Conservation (phyloP, 23 tunicate genomes). For the Botrylloides violaceus region DNA sequence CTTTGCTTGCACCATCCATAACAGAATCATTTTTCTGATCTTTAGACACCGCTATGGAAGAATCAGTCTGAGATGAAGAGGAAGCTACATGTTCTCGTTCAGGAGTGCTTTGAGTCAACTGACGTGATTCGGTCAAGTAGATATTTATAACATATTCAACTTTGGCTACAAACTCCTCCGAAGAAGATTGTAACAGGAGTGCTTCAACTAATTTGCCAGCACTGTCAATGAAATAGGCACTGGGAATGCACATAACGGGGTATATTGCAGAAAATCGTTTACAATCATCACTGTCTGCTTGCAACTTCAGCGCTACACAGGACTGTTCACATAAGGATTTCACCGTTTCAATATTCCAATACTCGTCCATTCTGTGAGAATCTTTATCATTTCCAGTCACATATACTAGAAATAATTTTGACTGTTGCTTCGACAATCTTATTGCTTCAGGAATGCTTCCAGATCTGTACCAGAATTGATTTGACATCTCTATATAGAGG, state of each 20-base stretch:
- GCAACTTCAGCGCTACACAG: not conserved
- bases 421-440: not conserved
- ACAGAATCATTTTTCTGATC: not conserved
- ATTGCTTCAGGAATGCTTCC: not conserved
- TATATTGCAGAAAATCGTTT: slow-evolving; percentile 1
- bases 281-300: not conserved
- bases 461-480: not conserved
- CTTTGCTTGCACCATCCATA: not conserved
- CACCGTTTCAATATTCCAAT: not conserved
- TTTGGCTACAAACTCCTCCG: slow-evolving; percentile 27
- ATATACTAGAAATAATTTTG: not conserved
- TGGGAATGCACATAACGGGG: slow-evolving; percentile 49
- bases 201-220: slow-evolving; percentile 47
- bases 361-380: not conserved
- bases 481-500: no score
- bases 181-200: slow-evolving; percentile 20
- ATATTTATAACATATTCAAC: slow-evolving; percentile 15
- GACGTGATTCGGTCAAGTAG: not conserved
- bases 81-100: no score
- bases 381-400: not conserved
- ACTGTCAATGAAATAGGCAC: slow-evolving; percentile 40
- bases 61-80: not conserved
- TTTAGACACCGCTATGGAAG: not conserved
- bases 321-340: not conserved
- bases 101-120: not conserved